Percentiles rank a stretch among this genome's conserved stretches.
phyloP scores from a whole-genome alignment of 2,888 invertebrate genomes.

The Synergus umbraculus region DNA sequence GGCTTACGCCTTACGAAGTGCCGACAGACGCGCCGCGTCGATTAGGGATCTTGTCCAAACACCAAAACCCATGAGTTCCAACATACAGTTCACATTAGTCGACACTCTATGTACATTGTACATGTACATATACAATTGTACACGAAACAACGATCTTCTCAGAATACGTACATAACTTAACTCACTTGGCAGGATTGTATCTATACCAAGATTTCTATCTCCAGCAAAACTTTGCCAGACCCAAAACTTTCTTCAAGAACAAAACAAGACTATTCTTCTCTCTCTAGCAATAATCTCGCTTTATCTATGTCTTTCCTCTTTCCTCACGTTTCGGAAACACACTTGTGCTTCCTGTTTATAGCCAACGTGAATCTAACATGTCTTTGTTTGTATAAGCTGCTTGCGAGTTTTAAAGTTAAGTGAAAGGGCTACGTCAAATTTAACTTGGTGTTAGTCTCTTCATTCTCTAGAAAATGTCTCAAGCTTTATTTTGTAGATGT shows the following conservation, averaged over 20 bases:
- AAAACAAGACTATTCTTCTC: not conserved
- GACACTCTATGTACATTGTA: not conserved
- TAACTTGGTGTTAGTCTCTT: not conserved
- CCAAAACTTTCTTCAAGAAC: slow-evolving; percentile 16
- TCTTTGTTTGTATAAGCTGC: slow-evolving; percentile 16
- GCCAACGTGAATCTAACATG: slow-evolving; percentile 14
- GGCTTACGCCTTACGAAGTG: slow-evolving; percentile 23
- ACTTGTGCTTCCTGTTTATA: slow-evolving; percentile 30
- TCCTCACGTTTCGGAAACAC: slow-evolving; percentile 36
- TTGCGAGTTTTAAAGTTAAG: not conserved
- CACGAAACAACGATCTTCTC: slow-evolving; percentile 16
- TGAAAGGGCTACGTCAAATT: slow-evolving; percentile 22
- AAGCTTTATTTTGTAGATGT: not conserved
- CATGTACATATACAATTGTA: not conserved
- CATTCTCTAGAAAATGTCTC: not conserved
- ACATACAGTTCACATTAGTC: slow-evolving; percentile 27
- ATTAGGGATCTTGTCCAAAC: slow-evolving; percentile 41
- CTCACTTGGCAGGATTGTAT: slow-evolving; percentile 8
- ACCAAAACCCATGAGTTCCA: not conserved
- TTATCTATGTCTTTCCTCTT: slow-evolving; percentile 28
- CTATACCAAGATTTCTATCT: slow-evolving; percentile 35
- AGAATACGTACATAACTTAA: slow-evolving; percentile 18
- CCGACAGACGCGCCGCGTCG: slow-evolving; percentile 39
- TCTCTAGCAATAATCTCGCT: not conserved
- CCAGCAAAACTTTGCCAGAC: not conserved